These are phyloP conservation scores for Petrocephalus microphthalmus DNA, from an alignment of 2,113 vertebrate genomes.

Conservation along the genomic window DNA sequence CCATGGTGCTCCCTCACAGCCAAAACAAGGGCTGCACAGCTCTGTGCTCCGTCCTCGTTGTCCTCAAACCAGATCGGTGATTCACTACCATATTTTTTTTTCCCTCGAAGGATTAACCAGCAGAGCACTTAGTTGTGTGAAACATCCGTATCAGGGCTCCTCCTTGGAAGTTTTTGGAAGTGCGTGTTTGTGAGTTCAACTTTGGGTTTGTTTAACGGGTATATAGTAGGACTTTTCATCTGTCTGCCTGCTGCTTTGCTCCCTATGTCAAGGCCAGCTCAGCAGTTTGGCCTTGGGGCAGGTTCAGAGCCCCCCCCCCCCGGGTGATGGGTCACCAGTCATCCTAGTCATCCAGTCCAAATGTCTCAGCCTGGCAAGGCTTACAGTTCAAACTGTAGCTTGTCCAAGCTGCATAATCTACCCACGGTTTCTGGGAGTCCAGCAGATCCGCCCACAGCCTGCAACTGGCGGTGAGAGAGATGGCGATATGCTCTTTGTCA, in stretches of 20 bases:
- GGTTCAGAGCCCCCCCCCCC: neutral
- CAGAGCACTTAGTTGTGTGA: neutral
- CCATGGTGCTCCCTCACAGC: neutral
- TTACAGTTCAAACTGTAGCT: neutral
- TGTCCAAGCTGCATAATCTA: neutral
- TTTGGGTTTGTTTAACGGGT: neutral
- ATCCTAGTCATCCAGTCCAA: neutral
- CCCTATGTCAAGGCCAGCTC: neutral
- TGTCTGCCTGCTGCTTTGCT: neutral
- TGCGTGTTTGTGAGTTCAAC: neutral
- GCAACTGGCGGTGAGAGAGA: neutral
- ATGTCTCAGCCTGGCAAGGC: neutral
- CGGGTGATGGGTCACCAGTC: neutral
- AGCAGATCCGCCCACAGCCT: neutral
- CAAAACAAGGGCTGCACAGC: neutral
- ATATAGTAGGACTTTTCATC: neutral
- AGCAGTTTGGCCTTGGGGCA: neutral
- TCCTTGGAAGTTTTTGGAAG: neutral
- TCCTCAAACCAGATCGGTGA: neutral
- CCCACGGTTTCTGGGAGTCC: neutral
- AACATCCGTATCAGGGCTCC: neutral
- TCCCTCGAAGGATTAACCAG: neutral
- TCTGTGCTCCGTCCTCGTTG: neutral
- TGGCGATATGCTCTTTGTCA: neutral
- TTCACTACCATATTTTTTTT: neutral